Conservation (phyloP, 2,888 invertebrate genomes). For the Eugnorisma glareosa region DNA sequence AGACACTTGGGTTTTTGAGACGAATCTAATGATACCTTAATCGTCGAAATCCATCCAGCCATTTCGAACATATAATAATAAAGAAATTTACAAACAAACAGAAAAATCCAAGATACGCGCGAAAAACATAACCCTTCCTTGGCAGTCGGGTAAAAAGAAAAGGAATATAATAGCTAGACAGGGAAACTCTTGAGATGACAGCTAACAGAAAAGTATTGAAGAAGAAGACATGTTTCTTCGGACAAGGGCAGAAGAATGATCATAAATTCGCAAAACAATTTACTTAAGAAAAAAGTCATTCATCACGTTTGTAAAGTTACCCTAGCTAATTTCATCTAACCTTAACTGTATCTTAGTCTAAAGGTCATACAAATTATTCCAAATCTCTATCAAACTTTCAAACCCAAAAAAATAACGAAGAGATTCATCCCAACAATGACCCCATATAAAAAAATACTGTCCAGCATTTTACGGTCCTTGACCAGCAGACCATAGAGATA, state of each 20-base stretch:
- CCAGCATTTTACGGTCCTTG: conserved; percentile 35
- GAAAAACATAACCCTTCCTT: too few relatives aligned
- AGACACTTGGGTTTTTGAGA: too few relatives aligned
- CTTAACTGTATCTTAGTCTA: too few relatives aligned
- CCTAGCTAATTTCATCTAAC: background rate
- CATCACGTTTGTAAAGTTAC: background rate
- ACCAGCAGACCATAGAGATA: conserved; percentile 32
- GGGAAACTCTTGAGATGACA: background rate
- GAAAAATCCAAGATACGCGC: too few relatives aligned
- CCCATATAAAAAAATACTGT: conserved; percentile 20
- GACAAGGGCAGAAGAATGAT: background rate
- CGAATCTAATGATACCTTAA: too few relatives aligned
- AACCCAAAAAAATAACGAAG: background rate
- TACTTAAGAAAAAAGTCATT: background rate
- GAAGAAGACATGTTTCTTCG: background rate
- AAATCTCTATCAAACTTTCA: background rate
- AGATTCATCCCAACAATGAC: conserved; percentile 3
- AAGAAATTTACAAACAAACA: too few relatives aligned
- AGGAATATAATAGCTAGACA: too few relatives aligned
- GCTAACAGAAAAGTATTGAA: background rate
- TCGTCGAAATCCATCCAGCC: too few relatives aligned
- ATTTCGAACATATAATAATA: too few relatives aligned
- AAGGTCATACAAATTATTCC: background rate
- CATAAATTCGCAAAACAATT: background rate
- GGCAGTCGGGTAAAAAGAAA: too few relatives aligned